phyloP scores from a whole-genome alignment of 2,888 invertebrate genomes.

The Gasteruption jaculator region DNA sequence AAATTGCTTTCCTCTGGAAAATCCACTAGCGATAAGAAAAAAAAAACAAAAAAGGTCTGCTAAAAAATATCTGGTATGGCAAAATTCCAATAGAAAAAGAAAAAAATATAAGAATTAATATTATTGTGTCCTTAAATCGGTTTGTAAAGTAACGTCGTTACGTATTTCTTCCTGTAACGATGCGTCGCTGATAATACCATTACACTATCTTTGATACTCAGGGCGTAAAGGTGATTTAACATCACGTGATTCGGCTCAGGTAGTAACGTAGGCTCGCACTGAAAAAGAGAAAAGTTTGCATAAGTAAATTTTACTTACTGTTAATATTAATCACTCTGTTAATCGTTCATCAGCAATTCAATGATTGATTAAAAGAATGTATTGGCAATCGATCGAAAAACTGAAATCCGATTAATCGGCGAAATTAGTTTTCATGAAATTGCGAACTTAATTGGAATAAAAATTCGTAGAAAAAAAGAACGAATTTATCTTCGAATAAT shows the following conservation, averaged over 20 bases:
- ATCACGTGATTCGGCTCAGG: slow-evolving; percentile 99
- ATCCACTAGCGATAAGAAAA: too few species aligned
- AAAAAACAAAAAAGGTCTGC: background rate
- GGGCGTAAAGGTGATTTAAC: slow-evolving; percentile 98
- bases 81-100: slow-evolving; percentile 25
- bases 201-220: slow-evolving; percentile 99
- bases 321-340: too few species aligned
- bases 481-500: too few species aligned
- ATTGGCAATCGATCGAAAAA: background rate
- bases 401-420: too few species aligned
- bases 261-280: slow-evolving; percentile 97
- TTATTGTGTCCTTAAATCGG: slow-evolving; percentile 72
- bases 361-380: background rate
- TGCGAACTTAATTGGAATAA: too few species aligned
- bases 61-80: slow-evolving; percentile 3
- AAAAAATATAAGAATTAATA: slow-evolving; percentile 5
- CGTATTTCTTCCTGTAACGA: slow-evolving; percentile 98
- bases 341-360: background rate
- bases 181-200: slow-evolving; percentile 99
- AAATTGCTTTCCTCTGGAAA: too few species aligned
- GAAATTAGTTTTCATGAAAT: too few species aligned
- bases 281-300: slow-evolving; percentile 53
- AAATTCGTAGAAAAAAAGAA: too few species aligned
- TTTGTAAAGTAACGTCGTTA: slow-evolving; percentile 96
- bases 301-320: slow-evolving; percentile 13